Percentiles rank a stretch among this genome's conserved stretches.
Evolutionary conservation across 2,888 invertebrate genomes (phyloP).

Genomic region (Ophioninae sp.): DNA sequence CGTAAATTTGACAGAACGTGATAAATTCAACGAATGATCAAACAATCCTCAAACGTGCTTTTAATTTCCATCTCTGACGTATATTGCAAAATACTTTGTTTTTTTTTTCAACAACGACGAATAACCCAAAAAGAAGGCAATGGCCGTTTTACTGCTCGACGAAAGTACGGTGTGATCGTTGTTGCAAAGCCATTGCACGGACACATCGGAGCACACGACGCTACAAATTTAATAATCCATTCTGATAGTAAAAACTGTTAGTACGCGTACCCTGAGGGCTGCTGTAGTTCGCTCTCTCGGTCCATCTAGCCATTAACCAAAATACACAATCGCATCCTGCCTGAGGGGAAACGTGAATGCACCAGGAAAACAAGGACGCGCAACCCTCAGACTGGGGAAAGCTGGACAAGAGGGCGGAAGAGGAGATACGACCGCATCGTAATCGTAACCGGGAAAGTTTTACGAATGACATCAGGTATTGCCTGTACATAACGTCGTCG

Average conservation of each 20-base stretch:
- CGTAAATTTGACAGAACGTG: too few species aligned
- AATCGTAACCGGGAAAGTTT: constrained; percentile 76
- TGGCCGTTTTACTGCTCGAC: constrained; percentile 45
- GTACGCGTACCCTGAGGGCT: background rate
- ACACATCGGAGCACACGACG: constrained; percentile 61
- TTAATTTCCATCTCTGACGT: background rate
- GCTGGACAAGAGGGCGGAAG: constrained; percentile 44
- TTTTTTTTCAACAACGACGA: constrained; percentile 12
- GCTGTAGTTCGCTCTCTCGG: constrained; percentile 21
- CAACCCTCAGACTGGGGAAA: constrained; percentile 44
- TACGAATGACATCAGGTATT: constrained; percentile 70
- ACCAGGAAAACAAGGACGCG: background rate
- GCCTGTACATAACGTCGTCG: constrained; percentile 40
- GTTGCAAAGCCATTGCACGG: constrained; percentile 64
- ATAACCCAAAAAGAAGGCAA: constrained; percentile 5
- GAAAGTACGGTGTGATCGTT: constrained; percentile 1
- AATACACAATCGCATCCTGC: constrained; percentile 16
- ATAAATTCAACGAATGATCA: too few species aligned
- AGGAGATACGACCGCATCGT: constrained; percentile 71
- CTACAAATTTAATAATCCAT: constrained; percentile 77
- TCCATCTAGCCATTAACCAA: constrained; percentile 43
- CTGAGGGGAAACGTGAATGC: background rate
- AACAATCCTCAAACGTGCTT: too few species aligned
- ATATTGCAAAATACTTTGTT: constrained; percentile 28
- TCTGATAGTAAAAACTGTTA: constrained; percentile 59